Conservation (phyloP, 2,797 vertebrate genomes). For the Hippocampus kuda region DNA sequence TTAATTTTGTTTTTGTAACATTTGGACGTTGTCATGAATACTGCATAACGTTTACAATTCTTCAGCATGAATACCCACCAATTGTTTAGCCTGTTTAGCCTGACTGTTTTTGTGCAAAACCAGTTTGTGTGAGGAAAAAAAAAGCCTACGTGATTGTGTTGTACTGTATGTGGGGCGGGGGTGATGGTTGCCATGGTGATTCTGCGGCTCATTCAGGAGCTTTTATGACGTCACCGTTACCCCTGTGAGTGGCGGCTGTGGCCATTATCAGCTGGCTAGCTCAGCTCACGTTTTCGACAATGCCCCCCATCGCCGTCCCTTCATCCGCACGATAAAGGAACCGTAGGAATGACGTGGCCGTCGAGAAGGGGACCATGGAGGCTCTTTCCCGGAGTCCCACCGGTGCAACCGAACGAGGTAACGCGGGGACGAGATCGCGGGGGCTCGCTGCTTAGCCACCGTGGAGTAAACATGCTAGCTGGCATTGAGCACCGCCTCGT, state of each 20-base stretch:
- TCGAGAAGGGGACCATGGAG: neutral
- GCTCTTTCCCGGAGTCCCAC: neutral
- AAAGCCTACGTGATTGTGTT: neutral
- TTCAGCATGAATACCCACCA: neutral
- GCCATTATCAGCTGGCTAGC: conserved; percentile 36
- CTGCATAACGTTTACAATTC: neutral
- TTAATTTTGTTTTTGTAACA: neutral
- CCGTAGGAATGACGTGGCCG: neutral
- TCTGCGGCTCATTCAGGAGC: conserved; percentile 33
- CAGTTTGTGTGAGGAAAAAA: neutral
- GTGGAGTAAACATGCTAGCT: conserved; percentile 1
- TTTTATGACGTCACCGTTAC: conserved; percentile 43
- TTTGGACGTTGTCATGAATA: neutral
- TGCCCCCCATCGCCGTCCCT: neutral
- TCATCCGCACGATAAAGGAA: conserved; percentile 2
- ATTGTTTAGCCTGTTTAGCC: neutral
- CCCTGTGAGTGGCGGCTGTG: conserved; percentile 10
- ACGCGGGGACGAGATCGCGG: neutral
- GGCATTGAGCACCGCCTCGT: neutral
- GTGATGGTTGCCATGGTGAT: conserved; percentile 2
- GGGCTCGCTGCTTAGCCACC: neutral
- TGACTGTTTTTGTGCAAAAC: neutral
- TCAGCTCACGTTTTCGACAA: conserved; percentile 18
- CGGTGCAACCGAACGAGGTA: conserved; percentile 3
- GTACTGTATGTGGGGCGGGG: neutral